Evolutionary conservation across 1,140 invertebrate species (phyloP).

Genomic region (Trachymyrmex septentrionalis): DNA sequence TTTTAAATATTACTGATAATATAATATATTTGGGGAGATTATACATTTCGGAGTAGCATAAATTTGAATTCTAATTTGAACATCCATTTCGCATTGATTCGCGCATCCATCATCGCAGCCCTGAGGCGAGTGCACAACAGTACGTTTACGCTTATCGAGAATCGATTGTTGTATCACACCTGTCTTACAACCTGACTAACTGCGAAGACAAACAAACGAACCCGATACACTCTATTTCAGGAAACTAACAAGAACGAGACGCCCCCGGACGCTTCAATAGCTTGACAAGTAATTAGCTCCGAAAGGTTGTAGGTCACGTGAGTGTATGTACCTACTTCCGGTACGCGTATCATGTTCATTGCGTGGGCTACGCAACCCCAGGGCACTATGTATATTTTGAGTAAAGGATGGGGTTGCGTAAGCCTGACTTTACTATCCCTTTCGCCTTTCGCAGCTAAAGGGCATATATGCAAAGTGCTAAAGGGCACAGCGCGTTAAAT

Average conservation of each 20-base stretch:
- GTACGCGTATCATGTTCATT: slow-evolving; percentile 5
- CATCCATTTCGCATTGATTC: not conserved
- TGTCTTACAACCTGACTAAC: not conserved
- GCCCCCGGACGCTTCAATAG: not conserved
- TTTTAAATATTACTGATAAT: not conserved
- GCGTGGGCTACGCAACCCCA: slow-evolving; percentile 36
- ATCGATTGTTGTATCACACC: slow-evolving; percentile 30
- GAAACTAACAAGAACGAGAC: not conserved
- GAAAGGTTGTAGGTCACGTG: slow-evolving; percentile 63
- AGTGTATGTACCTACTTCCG: slow-evolving; percentile 28
- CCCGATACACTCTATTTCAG: not conserved
- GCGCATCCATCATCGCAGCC: not conserved
- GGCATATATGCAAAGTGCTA: not conserved
- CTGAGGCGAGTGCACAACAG: not conserved
- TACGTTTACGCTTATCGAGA: not conserved
- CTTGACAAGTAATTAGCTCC: not conserved
- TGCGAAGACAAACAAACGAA: slow-evolving; percentile 16
- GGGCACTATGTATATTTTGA: slow-evolving; percentile 3
- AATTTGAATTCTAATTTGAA: not conserved
- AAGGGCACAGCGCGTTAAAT: not conserved
- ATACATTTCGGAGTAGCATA: not conserved
- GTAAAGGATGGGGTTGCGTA: not conserved
- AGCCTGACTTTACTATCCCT: not conserved
- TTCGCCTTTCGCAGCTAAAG: slow-evolving; percentile 17
- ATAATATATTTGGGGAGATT: not conserved